phyloP scores from a whole-genome alignment of 2,113 vertebrate species.

The Tachycineta bicolor region DNA sequence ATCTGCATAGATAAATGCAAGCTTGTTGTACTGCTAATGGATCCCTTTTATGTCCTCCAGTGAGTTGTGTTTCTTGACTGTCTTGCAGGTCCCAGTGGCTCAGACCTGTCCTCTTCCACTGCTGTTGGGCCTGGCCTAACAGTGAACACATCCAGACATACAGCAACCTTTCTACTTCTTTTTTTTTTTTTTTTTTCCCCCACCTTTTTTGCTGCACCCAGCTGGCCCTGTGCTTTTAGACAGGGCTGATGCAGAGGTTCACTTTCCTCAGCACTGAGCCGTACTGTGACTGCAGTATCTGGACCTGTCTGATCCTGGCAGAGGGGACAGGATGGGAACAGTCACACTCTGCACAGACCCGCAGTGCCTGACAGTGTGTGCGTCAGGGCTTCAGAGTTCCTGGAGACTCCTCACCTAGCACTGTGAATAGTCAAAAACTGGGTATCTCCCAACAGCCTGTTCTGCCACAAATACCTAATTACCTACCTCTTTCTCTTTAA shows the following conservation, averaged over 20 bases:
- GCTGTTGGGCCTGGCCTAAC: not conserved
- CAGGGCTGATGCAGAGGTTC: not conserved
- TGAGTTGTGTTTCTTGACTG: not conserved
- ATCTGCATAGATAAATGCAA: not conserved
- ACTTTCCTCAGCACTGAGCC: not conserved
- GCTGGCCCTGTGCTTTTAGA: not conserved
- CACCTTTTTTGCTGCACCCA: not conserved
- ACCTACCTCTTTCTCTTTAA: not conserved
- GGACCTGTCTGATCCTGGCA: not conserved
- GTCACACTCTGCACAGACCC: not conserved
- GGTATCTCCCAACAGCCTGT: not conserved
- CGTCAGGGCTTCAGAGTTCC: not conserved
- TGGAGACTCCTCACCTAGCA: rapidly evolving
- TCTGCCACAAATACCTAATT: not conserved
- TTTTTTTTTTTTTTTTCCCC: too few relatives aligned
- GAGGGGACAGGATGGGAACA: not conserved
- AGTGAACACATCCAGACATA: not conserved
- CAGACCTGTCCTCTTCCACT: not conserved
- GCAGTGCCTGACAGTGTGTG: not conserved
- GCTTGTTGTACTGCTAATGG: not conserved
- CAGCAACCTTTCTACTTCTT: not conserved
- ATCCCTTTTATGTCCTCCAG: not conserved
- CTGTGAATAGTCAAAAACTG: not conserved
- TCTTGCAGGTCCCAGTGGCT: not conserved
- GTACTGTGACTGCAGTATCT: not conserved